Percentiles rank a stretch among this genome's conserved stretches.
These are phyloP conservation scores for Turnix velox DNA, from an alignment of 2,113 vertebrate species.

Conservation along the genomic window DNA sequence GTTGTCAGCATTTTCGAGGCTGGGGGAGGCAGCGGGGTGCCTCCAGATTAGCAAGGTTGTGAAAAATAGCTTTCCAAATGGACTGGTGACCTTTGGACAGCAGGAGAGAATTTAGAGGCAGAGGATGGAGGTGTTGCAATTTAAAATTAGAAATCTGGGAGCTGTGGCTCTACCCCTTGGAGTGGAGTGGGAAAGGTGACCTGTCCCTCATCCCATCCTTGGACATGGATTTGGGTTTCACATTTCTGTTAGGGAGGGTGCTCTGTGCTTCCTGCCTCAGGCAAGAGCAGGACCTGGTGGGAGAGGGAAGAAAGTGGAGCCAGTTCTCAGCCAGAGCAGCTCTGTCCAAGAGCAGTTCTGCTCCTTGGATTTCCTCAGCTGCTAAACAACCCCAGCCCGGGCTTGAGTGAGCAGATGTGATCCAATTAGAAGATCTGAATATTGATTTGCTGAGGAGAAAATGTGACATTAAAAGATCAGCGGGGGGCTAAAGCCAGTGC, in stretches of 20 bases:
- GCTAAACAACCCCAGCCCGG: background rate
- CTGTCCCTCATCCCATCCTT: background rate
- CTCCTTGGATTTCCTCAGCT: background rate
- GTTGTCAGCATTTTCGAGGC: background rate
- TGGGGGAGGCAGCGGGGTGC: background rate
- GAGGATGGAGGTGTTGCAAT: background rate
- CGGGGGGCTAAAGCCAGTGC: background rate
- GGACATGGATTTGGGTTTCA: rapidly evolving
- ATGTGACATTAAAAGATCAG: background rate
- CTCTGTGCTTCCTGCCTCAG: background rate
- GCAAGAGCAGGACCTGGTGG: background rate
- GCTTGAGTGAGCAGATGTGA: background rate
- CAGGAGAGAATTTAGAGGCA: background rate
- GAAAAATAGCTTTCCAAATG: background rate
- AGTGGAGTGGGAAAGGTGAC: background rate
- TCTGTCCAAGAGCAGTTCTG: background rate
- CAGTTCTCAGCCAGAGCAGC: background rate
- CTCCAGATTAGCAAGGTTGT: background rate
- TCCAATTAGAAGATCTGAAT: background rate
- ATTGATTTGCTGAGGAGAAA: background rate
- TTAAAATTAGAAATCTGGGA: background rate
- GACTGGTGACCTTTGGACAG: background rate
- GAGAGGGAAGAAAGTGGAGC: background rate
- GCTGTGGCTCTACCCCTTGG: background rate
- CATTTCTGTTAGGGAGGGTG: background rate